Base-by-base conservation (phyloP, 2,888 invertebrate species). In the Loripinus fragilis region DNA sequence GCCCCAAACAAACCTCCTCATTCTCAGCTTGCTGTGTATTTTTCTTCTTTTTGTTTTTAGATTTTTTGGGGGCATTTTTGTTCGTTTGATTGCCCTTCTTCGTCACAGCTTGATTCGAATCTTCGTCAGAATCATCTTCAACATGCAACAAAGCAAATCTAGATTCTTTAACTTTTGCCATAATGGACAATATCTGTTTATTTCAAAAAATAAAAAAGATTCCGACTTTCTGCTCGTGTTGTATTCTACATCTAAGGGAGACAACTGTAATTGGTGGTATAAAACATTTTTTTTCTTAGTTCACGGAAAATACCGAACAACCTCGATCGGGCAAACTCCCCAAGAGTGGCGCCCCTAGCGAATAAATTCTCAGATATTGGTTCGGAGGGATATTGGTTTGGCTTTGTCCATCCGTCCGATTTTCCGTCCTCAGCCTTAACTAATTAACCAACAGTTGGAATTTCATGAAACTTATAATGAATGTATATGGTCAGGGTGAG, bases 71-170 rank as follows among this genome's bases (percentile, higher is more conserved):
- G 33, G 72, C 69, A 30, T 79, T 81, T 70, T 83, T 86, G 75
- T 71, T 60, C 71, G 82, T 80, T 28, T 80, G 74, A 66, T 65
- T 68, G 76, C 3, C 71, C 60, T 74, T 83, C 77, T 80, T 83
- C 68, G 48, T 84, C 50, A 71, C 55, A 33, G 77, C 69, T 60
- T 78, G 81, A 78, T 67, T 67, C 42, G 74, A 67, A 42, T 67
- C 74, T 68, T 87, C 86, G 68, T 93, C 94, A 80, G 93, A 94
- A 84, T 96, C 96, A 88, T 96, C 96, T 89, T 96, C 96, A 74
- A 96, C 95, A 93, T 95, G 95, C 71, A 97, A 94, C 83, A 96
- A 95, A 78, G 96, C 96, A 93, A 96, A 97, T 88, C 96, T 95
- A 33, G 96, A 96, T 45, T 86, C 80, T 23, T 79, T 69, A 50